Percentiles rank a stretch among this genome's conserved stretches.
Conservation (phyloP, 2,797 vertebrate species). For the Myripristis murdjan region DNA sequence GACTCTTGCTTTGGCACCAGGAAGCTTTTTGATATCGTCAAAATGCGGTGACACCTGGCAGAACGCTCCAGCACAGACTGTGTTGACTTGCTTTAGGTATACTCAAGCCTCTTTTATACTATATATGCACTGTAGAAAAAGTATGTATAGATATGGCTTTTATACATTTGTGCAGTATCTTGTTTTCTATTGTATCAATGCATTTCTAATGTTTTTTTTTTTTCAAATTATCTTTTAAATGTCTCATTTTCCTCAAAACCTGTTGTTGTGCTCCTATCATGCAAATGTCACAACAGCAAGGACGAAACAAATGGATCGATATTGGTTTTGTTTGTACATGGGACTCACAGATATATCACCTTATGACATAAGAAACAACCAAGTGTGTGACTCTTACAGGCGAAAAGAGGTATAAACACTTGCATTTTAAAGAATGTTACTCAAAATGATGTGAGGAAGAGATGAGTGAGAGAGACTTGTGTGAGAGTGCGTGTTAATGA, state of each 20-base stretch:
- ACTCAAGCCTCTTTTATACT: conserved; percentile 61
- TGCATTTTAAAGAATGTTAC: not conserved
- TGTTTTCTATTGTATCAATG: conserved; percentile 63
- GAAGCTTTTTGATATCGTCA: conserved; percentile 17
- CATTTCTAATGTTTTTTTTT: conserved; percentile 47
- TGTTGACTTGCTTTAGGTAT: conserved; percentile 48
- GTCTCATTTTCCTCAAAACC: not conserved
- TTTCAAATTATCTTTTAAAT: conserved; percentile 24
- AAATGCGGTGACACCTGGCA: conserved; percentile 10
- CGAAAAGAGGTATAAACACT: conserved; percentile 13
- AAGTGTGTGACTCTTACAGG: conserved; percentile 12
- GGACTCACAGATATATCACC: not conserved
- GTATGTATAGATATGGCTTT: conserved; percentile 66
- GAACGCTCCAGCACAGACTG: conserved; percentile 51
- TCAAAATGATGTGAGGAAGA: not conserved
- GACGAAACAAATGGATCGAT: not conserved
- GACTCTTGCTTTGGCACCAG: conserved; percentile 17
- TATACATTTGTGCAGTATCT: conserved; percentile 61
- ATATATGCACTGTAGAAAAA: conserved; percentile 60
- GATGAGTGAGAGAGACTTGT: conserved; percentile 3
- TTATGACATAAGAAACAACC: conserved; percentile 9
- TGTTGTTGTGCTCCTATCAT: not conserved
- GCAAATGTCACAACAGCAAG: not conserved
- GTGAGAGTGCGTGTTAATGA: conserved; percentile 14
- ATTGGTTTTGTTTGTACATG: not conserved